phyloP scores from a whole-genome alignment of 2,797 vertebrate species.

The Halcyon badia region DNA sequence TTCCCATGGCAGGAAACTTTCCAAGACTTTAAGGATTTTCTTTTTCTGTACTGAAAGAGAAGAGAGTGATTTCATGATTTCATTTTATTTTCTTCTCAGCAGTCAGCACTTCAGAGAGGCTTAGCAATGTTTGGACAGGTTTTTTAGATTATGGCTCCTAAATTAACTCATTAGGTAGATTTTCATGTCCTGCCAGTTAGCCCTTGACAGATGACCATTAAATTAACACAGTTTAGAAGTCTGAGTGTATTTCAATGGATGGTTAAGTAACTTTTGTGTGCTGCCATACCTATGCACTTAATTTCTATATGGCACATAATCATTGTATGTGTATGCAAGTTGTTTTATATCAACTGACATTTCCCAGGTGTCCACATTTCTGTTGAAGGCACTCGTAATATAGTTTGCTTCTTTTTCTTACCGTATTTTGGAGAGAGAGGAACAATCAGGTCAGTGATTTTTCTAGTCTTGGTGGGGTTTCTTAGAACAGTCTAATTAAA shows the following conservation, averaged over 20 bases:
- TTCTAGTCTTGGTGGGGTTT: neutral
- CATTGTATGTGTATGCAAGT: neutral
- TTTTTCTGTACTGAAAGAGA: constrained; percentile 6
- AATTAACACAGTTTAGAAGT: constrained; percentile 20
- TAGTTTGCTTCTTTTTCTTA: neutral
- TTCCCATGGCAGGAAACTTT: neutral
- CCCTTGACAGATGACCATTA: constrained; percentile 27
- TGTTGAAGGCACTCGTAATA: neutral
- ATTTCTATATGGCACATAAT: neutral
- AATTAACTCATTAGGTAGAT: constrained; percentile 20
- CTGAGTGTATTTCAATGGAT: neutral
- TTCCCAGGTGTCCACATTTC: neutral
- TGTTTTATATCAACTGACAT: neutral
- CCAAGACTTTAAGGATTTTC: neutral
- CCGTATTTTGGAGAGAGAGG: neutral
- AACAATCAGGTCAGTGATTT: neutral
- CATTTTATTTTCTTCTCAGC: neutral
- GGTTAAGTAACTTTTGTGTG: constrained; percentile 8
- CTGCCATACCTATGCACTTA: neutral
- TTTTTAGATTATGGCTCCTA: constrained; percentile 44
- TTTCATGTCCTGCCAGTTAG: constrained; percentile 13
- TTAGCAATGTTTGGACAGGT: constrained; percentile 35
- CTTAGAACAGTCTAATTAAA: neutral
- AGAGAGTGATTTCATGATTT: neutral
- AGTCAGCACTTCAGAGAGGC: neutral